Evolutionary conservation across 1,140 invertebrate species (phyloP), one percentile per base, ranked within the genome.

Genomic region (Phortica variegata): DNA sequence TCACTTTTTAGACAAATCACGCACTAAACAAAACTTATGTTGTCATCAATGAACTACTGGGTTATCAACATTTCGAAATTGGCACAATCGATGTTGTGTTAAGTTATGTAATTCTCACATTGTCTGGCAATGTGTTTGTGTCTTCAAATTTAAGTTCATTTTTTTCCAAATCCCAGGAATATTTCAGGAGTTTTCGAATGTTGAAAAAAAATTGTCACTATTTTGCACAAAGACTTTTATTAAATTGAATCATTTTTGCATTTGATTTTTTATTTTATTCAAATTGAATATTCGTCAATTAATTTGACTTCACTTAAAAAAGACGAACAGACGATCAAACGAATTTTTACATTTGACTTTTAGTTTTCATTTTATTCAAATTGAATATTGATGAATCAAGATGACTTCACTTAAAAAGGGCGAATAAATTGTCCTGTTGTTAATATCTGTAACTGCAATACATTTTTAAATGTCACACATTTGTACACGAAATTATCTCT

Each of bases 271-370:
- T 51, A 42, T 51, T 49, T 66, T 53, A 48, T 58, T 48, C 20
- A 33, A 18, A 38, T 42, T 61, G 48, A 43, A 32, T 62, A 38
- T 15, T 42, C 18, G 54, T 52, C 51, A 43, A 58, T 50, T 52
- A 40, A 56, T 56, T 56, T 63, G 63, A 68, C 68, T 68, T 66
- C 63, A 63, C 41, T 36, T 47, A 34, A 52, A 43, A 36, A 21
- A 40, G 12, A 5, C 16, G 12, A 52, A 44, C 49, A 53, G 32
- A 47, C n/a, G n/a, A n/a, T n/a, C n/a, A n/a, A n/a, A n/a, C 26
- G 12, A 29, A 29, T 29, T 6, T 29, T 7, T 12, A 29, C 12
- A 29, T 29, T 7, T 29, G 12, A 29, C 37, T 52, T 44, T 20
- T 29, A 48, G 23, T 15, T 40, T 44, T 58, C 48, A 42, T 51